Conservation (phyloP, 2,797 vertebrate species). For the Epinephelus malabaricus region DNA sequence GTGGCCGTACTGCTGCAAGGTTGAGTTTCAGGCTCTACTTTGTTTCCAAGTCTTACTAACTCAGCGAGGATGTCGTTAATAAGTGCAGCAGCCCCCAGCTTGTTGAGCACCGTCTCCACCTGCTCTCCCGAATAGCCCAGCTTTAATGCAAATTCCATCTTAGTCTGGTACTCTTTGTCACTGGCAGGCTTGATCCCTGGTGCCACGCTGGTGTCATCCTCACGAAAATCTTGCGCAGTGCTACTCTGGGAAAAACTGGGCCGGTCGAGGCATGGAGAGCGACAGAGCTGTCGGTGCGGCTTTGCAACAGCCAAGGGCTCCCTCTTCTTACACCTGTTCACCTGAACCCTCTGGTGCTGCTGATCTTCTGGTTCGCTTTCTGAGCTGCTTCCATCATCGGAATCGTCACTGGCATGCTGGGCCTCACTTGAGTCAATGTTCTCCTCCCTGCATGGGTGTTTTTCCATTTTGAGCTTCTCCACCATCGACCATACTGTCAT, state of each 20-base stretch:
- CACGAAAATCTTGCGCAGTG: slow-evolving; percentile 88
- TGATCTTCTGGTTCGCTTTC: slow-evolving; percentile 92
- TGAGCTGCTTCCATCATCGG: slow-evolving; percentile 94
- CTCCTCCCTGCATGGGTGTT: slow-evolving; percentile 91
- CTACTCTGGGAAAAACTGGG: slow-evolving; percentile 98
- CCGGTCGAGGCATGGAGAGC: slow-evolving; percentile 95
- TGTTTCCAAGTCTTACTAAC: slow-evolving; percentile 96
- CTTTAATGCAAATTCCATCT: slow-evolving; percentile 99
- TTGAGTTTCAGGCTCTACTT: slow-evolving; percentile 92
- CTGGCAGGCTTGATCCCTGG: slow-evolving; percentile 76
- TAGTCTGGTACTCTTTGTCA: slow-evolving; percentile 94
- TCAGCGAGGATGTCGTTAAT: slow-evolving; percentile 97
- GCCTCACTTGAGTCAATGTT: slow-evolving; percentile 83
- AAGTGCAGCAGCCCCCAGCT: slow-evolving; percentile 93
- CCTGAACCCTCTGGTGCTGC: slow-evolving; percentile 80
- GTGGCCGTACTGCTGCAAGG: slow-evolving; percentile 76
- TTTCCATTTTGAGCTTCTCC: slow-evolving; percentile 96
- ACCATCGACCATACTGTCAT: slow-evolving; percentile 96
- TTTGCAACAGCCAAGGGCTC: slow-evolving; percentile 89
- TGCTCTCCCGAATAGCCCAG: slow-evolving; percentile 96
- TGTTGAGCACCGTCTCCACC: slow-evolving; percentile 95
- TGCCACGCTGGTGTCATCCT: slow-evolving; percentile 81
- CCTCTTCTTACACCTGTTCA: slow-evolving; percentile 78
- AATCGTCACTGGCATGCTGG: slow-evolving; percentile 85
- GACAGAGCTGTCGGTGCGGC: slow-evolving; percentile 95